Evolutionary conservation across 2,797 vertebrate species (phyloP).

Genomic region (Tragelaphus oryx): DNA sequence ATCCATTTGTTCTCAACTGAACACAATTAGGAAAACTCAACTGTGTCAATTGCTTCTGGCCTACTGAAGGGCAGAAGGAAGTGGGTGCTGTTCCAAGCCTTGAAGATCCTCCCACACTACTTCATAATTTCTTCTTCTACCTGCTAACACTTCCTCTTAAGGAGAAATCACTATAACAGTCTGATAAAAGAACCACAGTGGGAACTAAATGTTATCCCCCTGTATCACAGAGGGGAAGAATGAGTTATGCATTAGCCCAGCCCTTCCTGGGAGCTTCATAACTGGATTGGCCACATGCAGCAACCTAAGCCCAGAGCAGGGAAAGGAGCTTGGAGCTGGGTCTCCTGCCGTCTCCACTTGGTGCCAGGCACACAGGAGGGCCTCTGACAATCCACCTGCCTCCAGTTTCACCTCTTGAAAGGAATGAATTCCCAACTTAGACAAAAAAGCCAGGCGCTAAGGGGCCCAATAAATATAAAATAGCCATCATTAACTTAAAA

Average conservation of each 20-base stretch:
- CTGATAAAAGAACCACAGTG: not conserved
- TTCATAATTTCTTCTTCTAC: not conserved
- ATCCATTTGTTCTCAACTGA: not conserved
- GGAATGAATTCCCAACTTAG: conserved; percentile 45
- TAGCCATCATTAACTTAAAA: conserved; percentile 62
- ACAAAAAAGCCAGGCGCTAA: conserved; percentile 26
- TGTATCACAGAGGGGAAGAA: not conserved
- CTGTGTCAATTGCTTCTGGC: not conserved
- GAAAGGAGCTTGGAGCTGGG: not conserved
- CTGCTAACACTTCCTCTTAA: not conserved
- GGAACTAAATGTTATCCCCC: not conserved
- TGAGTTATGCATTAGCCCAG: conserved; percentile 3
- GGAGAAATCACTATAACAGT: not conserved
- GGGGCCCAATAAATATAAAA: conserved; percentile 51
- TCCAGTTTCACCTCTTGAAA: conserved; percentile 28
- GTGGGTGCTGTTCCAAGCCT: not conserved
- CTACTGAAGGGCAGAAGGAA: not conserved
- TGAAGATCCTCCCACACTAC: not conserved
- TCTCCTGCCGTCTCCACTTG: not conserved
- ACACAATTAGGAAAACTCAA: not conserved
- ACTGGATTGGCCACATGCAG: conserved; percentile 20
- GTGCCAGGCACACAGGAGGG: not conserved
- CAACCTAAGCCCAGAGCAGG: not conserved
- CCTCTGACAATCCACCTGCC: not conserved
- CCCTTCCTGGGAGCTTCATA: not conserved